phyloP scores from a whole-genome alignment of 2,797 vertebrate species.

The Galaxias olidus region DNA sequence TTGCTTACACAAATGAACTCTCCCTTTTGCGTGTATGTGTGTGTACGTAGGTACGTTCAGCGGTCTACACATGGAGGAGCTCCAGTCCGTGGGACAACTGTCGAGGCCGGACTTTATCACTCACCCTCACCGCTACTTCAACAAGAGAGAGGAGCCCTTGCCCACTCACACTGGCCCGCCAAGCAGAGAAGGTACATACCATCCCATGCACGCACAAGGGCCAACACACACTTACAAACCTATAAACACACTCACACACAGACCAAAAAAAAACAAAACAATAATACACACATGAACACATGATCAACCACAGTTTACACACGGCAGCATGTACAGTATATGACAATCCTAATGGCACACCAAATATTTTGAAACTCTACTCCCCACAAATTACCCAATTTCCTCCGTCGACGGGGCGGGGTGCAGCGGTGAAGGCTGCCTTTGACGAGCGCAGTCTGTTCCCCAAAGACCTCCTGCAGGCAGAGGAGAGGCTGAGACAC shows the following conservation, averaged over 20 bases:
- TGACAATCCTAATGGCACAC: no score
- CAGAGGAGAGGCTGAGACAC: conserved; percentile 56
- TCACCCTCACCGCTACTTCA: conserved; percentile 14
- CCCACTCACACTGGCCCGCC: no score
- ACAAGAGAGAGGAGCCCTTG: background rate
- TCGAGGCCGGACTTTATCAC: conserved; percentile 11
- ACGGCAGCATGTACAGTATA: no score
- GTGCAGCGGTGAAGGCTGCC: conserved; percentile 70
- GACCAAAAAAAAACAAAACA: conserved; percentile 24
- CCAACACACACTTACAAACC: conserved; percentile 13
- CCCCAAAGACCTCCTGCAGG: conserved; percentile 74
- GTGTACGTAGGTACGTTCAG: conserved; percentile 6
- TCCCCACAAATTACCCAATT: no score
- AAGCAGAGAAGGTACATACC: no score
- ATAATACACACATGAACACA: conserved; percentile 7
- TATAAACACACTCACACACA: conserved; percentile 33
- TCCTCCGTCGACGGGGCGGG: conserved; percentile 11
- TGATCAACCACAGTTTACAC: background rate
- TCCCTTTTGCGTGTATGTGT: background rate
- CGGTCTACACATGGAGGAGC: conserved; percentile 7
- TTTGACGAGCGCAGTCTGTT: conserved; percentile 77
- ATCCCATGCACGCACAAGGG: background rate
- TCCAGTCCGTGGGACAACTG: conserved; percentile 7
- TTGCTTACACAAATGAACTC: background rate
- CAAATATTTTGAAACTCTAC: no score